Evolutionary conservation across 2,113 vertebrate genomes (phyloP), one percentile per base, ranked within the genome.

Genomic region (Megalops atlanticus): DNA sequence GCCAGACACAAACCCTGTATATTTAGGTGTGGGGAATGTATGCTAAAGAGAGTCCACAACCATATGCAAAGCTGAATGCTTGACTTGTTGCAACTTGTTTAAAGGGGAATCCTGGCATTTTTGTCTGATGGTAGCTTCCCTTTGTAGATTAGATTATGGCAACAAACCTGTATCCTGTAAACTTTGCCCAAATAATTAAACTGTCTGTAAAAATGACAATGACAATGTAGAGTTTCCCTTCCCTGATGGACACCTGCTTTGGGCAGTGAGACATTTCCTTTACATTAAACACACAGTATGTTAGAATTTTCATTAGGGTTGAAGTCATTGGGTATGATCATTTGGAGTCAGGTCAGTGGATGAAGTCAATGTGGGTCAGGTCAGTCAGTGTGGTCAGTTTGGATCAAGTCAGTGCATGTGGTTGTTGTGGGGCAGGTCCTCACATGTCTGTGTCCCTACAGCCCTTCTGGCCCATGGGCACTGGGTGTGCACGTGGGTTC

Each of bases 401-500:
- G 49, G 18, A 21, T 54, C 49, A 54, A 21, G 18, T 21, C 12
- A n/a, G n/a, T n/a, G n/a, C n/a, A n/a, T n/a, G n/a, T 36, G 2
- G 10, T 15, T 35, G 18, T 64, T 45, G 5, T 41, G 10, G 11
- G 31, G 14, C 76, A 7, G 14, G 3, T 39, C 8, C 35, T 24
- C 15, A 18, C 16, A 16, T 33, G 36, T 72, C 78, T 84, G 18
- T 88, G 8, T 54, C 14, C 75, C 74, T 78, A 1, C 85, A 99
- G 98, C 98, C 98, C 0, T 99, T 99, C 91, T 99, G 98, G 98
- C 98, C 98, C 0, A 99, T 99, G 98, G 98, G 98, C 0, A 99
- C 98, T 0, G 98, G 98, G 6, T 99, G 97, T 87, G 98, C 98
- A 74, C 94, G 98, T 0, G 98, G 98, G 0, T 99, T 99, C 84